phyloP scores from a whole-genome alignment of 2,888 invertebrate species.

The Tachina fera region DNA sequence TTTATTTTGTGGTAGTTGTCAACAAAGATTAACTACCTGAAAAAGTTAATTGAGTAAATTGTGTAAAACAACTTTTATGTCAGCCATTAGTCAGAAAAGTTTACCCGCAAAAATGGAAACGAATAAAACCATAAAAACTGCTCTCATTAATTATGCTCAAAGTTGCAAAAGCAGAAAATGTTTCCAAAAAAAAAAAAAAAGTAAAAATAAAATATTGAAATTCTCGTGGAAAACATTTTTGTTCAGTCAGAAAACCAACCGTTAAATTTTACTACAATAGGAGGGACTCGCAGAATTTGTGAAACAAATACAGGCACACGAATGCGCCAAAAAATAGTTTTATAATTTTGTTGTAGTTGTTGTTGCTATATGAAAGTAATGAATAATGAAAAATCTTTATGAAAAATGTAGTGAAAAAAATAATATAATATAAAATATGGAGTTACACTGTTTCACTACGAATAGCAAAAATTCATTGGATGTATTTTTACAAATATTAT shows the following conservation, averaged over 20 bases:
- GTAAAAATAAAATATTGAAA: slow-evolving; percentile 21
- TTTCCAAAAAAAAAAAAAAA: slow-evolving; percentile 71
- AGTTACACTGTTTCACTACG: not conserved
- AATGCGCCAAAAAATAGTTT: not conserved
- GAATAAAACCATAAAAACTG: slow-evolving; percentile 74
- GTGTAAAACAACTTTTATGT: slow-evolving; percentile 74
- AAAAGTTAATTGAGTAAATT: slow-evolving; percentile 80
- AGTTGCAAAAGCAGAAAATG: slow-evolving; percentile 81
- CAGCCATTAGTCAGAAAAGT: slow-evolving; percentile 74
- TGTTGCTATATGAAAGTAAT: slow-evolving; percentile 9
- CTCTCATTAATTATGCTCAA: slow-evolving; percentile 80
- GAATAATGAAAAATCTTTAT: slow-evolving; percentile 41
- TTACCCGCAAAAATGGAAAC: slow-evolving; percentile 57
- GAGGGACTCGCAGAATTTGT: slow-evolving; percentile 27
- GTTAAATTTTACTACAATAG: slow-evolving; percentile 22
- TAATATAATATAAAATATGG: not conserved
- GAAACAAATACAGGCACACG: not conserved
- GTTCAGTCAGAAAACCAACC: slow-evolving; percentile 39
- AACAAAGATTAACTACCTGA: slow-evolving; percentile 81
- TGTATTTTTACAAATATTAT: too few species aligned
- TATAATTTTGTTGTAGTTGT: not conserved
- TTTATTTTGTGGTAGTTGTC: slow-evolving; percentile 69
- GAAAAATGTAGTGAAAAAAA: not conserved
- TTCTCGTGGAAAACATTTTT: slow-evolving; percentile 38
- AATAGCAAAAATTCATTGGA: not conserved